phyloP scores from a whole-genome alignment of 2,113 vertebrate species.

The Vombatus ursinus region DNA sequence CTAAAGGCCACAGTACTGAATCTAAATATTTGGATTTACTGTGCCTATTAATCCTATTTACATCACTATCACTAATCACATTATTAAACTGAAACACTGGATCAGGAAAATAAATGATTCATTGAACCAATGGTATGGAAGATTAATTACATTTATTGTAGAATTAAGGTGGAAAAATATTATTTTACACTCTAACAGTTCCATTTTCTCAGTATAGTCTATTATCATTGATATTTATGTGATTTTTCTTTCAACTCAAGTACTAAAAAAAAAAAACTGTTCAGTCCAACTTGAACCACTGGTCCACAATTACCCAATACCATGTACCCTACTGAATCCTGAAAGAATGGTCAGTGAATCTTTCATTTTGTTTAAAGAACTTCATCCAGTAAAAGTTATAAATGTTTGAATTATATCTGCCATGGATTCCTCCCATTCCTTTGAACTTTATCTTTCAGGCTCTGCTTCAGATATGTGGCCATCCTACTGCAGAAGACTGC shows the following conservation, averaged over 20 bases:
- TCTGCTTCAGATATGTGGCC: conserved; percentile 61
- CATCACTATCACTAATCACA: background rate
- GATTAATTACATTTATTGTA: background rate
- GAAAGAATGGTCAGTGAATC: conserved; percentile 4
- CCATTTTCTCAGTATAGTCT: background rate
- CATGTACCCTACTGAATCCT: background rate
- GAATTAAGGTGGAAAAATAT: background rate
- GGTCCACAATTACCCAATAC: background rate
- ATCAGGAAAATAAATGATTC: conserved; percentile 10
- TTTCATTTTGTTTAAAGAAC: background rate
- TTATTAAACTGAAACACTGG: conserved; percentile 11
- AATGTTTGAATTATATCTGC: background rate
- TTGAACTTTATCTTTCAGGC: conserved; percentile 25
- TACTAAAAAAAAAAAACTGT: conserved; percentile 17
- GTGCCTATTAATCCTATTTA: background rate
- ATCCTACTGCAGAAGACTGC: background rate
- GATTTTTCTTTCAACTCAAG: background rate
- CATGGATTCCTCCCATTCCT: rapidly evolving
- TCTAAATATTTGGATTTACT: conserved; percentile 26
- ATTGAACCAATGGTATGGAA: background rate
- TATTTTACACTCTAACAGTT: background rate
- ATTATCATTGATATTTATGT: background rate
- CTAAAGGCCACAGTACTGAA: background rate
- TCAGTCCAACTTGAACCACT: background rate
- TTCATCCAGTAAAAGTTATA: conserved; percentile 1